phyloP scores from a whole-genome alignment of 2,113 vertebrate species.

The Acrocephalus arundinaceus region DNA sequence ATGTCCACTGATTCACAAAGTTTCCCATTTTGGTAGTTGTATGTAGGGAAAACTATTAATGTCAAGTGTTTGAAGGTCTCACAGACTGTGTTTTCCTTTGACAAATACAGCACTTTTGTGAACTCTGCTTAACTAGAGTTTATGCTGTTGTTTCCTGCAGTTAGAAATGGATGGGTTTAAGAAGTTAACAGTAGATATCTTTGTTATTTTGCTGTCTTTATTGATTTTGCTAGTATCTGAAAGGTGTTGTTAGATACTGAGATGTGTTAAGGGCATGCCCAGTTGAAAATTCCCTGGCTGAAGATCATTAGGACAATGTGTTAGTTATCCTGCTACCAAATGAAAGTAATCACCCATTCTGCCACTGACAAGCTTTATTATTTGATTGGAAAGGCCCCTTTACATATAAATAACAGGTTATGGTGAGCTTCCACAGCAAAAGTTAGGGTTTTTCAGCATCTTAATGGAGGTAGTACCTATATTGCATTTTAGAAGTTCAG shows the following conservation, averaged over 20 bases:
- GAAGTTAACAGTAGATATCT: neutral
- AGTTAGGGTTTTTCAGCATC: rapidly evolving
- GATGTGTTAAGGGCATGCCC: neutral
- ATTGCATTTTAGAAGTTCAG: neutral
- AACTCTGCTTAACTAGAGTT: neutral
- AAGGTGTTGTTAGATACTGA: neutral
- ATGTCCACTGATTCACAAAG: neutral
- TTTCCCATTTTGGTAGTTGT: neutral
- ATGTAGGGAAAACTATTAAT: neutral
- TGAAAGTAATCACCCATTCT: neutral
- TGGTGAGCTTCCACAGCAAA: neutral
- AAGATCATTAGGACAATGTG: neutral
- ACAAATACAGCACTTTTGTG: neutral
- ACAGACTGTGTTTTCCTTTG: neutral
- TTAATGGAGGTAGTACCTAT: neutral
- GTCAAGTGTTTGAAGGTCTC: neutral
- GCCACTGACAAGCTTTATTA: neutral
- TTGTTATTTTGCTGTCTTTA: neutral
- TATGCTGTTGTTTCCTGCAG: neutral
- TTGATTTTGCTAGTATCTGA: neutral
- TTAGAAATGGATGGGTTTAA: neutral
- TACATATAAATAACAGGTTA: neutral
- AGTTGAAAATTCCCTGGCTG: neutral
- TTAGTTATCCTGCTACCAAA: neutral
- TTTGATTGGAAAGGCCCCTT: neutral